A percentile compares a stretch with the other conserved stretches of the same genome.
Conservation (phyloP, 2,113 vertebrate genomes). For the Carassius carassius region DNA sequence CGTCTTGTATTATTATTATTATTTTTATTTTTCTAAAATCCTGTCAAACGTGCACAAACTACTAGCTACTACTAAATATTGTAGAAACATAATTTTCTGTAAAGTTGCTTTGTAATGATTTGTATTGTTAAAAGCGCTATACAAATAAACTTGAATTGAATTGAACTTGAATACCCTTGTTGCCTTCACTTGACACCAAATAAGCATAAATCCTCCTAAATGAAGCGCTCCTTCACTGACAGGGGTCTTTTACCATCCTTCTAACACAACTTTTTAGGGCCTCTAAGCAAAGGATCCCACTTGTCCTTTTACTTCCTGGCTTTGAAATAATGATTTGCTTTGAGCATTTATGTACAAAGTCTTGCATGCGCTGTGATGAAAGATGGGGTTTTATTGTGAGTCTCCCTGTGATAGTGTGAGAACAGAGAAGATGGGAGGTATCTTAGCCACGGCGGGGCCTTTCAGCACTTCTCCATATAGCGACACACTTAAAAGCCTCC, state of each 20-base stretch:
- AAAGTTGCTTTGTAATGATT: no score
- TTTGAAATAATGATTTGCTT: conserved; percentile 98
- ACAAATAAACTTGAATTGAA: no score
- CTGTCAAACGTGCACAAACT: no score
- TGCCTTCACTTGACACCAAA: conserved; percentile 1
- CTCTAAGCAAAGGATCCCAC: conserved; percentile 64
- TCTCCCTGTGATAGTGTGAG: conserved; percentile 68
- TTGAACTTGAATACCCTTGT: no score
- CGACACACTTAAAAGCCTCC: conserved; percentile 72
- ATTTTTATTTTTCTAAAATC: no score
- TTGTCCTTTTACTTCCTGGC: conserved; percentile 79
- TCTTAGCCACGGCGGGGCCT: conserved; percentile 61
- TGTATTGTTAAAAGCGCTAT: no score
- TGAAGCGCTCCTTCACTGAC: background rate
- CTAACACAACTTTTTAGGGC: conserved; percentile 58
- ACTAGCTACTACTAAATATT: no score
- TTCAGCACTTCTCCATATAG: conserved; percentile 69
- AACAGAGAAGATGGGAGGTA: conserved; percentile 62
- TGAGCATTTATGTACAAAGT: conserved; percentile 95
- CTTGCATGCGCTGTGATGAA: conserved; percentile 85
- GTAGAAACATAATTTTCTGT: no score
- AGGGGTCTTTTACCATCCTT: conserved; percentile 38
- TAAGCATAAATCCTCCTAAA: background rate
- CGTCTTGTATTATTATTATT: no score
- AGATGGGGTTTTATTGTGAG: conserved; percentile 88